phyloP scores from a whole-genome alignment of 1,140 invertebrate species.

The Myzus persicae region DNA sequence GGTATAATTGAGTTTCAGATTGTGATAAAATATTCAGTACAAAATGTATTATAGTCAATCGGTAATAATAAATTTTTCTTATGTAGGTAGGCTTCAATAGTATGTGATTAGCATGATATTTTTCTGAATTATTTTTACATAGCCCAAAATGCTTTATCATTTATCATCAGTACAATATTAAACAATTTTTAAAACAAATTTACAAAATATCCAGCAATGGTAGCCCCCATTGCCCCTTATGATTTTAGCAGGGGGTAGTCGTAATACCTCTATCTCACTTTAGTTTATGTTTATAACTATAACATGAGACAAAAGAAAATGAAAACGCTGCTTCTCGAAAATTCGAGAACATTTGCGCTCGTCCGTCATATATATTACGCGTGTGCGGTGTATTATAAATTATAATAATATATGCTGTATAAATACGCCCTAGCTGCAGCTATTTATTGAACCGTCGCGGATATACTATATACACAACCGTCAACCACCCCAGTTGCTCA shows the following conservation, averaged over 20 bases:
- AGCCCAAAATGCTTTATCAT: not conserved
- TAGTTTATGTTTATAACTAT: not conserved
- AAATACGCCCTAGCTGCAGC: slow-evolving; percentile 25
- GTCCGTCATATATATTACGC: not conserved
- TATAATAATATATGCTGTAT: not conserved
- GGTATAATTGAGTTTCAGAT: too few species aligned
- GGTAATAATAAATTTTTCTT: not conserved
- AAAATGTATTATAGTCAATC: too few species aligned
- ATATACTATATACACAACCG: not conserved
- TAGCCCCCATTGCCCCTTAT: not conserved
- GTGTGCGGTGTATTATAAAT: not conserved
- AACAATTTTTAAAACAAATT: not conserved
- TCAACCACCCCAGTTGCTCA: not conserved
- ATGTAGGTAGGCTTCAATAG: not conserved
- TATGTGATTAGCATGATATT: not conserved
- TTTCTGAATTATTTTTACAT: not conserved
- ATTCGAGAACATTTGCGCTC: not conserved
- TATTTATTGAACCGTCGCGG: not conserved
- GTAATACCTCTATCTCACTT: not conserved
- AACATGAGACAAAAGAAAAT: not conserved
- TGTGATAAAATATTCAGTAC: too few species aligned
- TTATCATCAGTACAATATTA: too few species aligned
- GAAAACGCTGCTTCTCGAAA: not conserved
- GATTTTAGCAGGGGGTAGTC: not conserved
- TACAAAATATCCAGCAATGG: not conserved